Percentiles rank a stretch among this genome's conserved stretches.
These are phyloP conservation scores for Hirtodrosophila duncani DNA, from an alignment of 2,888 invertebrate species.

Conservation along the genomic window DNA sequence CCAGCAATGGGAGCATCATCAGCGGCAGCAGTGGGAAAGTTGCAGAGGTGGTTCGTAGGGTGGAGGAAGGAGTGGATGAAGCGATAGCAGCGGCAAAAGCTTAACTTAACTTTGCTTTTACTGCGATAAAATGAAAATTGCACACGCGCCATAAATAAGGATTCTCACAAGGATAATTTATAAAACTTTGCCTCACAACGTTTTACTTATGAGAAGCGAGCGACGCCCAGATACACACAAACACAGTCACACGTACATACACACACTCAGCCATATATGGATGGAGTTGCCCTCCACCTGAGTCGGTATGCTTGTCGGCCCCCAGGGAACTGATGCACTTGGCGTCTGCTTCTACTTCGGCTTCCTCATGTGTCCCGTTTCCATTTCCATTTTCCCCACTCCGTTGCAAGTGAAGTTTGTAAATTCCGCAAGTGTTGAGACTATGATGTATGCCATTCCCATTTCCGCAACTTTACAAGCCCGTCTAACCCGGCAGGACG, in stretches of 20 bases:
- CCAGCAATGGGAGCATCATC: constrained; percentile 42
- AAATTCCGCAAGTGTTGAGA: constrained; percentile 53
- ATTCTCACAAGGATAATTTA: constrained; percentile 79
- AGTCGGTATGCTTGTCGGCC: too few relatives aligned
- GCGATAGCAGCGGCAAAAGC: constrained; percentile 44
- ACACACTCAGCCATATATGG: background rate
- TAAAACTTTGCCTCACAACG: constrained; percentile 76
- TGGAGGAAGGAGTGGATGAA: background rate
- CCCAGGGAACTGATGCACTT: constrained; percentile 31
- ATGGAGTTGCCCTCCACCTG: background rate
- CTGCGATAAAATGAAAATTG: constrained; percentile 79
- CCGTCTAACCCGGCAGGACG: constrained; percentile 13
- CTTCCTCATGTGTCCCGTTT: background rate
- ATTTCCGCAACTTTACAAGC: constrained; percentile 3
- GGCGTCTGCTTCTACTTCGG: constrained; percentile 1
- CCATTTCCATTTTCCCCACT: background rate
- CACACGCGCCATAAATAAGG: constrained; percentile 78
- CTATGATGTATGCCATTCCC: constrained; percentile 50
- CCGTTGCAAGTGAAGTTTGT: constrained; percentile 46
- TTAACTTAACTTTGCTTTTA: constrained; percentile 76
- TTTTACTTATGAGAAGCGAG: constrained; percentile 72
- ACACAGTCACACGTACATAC: too few relatives aligned
- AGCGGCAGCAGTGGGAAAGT: constrained; percentile 14
- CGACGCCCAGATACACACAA: constrained; percentile 53
- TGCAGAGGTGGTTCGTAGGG: constrained; percentile 6